Evolutionary conservation across 2,797 vertebrate genomes (phyloP).

Genomic region (Cichlasoma orientale): DNA sequence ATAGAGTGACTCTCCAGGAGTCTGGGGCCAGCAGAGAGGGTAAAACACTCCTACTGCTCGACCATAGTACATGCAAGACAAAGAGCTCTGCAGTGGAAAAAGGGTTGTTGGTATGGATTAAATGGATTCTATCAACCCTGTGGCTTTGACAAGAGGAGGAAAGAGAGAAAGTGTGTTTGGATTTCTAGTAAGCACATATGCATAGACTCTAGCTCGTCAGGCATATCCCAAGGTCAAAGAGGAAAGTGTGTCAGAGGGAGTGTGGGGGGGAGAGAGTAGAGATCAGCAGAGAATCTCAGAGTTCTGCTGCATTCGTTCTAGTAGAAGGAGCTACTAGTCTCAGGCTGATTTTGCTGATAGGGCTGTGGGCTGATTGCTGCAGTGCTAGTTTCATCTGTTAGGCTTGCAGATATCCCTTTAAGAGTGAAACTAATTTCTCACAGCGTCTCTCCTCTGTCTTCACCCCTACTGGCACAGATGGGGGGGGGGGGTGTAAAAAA

Average conservation of each 20-base stretch:
- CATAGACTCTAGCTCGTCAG: slow-evolving; percentile 45
- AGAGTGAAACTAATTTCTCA: slow-evolving; percentile 70
- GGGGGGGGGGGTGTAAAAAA: slow-evolving; percentile 24
- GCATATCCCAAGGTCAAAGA: slow-evolving; percentile 73
- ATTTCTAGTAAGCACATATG: slow-evolving; percentile 19
- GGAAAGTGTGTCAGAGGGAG: slow-evolving; percentile 71
- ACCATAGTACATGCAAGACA: slow-evolving; percentile 39
- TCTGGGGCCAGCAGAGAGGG: slow-evolving; percentile 44
- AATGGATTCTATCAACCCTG: slow-evolving; percentile 31
- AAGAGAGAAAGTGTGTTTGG: not conserved
- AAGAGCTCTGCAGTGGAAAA: slow-evolving; percentile 43
- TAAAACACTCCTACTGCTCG: slow-evolving; percentile 33
- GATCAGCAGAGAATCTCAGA: slow-evolving; percentile 54
- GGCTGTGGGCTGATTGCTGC: slow-evolving; percentile 60
- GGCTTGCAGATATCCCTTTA: slow-evolving; percentile 58
- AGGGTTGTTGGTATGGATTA: slow-evolving; percentile 32
- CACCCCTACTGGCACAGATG: slow-evolving; percentile 54
- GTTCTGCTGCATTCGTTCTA: slow-evolving; percentile 61
- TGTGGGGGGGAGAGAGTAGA: slow-evolving; percentile 26
- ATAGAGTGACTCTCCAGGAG: slow-evolving; percentile 54
- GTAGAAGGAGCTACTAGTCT: slow-evolving; percentile 51
- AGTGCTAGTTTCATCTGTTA: slow-evolving; percentile 64
- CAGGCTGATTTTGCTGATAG: slow-evolving; percentile 67
- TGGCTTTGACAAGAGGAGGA: slow-evolving; percentile 12
- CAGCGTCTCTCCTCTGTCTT: slow-evolving; percentile 42